Base-by-base conservation (phyloP, 2,797 vertebrate species). In the Etheostoma perlongum region DNA sequence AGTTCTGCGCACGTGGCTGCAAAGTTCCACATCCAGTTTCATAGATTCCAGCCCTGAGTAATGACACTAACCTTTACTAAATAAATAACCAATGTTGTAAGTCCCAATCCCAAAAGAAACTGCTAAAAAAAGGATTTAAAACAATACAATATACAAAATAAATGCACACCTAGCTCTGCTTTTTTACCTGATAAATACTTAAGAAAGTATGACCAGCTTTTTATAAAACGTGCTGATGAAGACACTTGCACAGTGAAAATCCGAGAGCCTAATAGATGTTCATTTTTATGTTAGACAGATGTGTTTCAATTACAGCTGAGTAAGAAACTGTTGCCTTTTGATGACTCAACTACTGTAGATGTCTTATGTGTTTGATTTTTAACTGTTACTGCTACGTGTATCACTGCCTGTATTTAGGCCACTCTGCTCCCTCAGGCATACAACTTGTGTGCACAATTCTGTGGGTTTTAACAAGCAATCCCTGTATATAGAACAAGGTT, bases 391-490 rank as follows among this genome's bases (percentile, higher is more conserved):
- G 76, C 83, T 79, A 75, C 40, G 47, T 77, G 73, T 81, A 83
- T 83, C 77, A 81, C 77, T 85, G 84, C 58, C 85, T 79, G 89
- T 92, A 95, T 94, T 92, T 91, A 94, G 94, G 94, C 92, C 94
- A 94, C 68, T 85, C 79, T 55, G 9, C 77, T 90, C 91, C 93
- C 92, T 73, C 83, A 85, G 92, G 93, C 88, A 82, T 74, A 82
- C 86, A 82, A 87, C 89, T 88, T 86, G 91, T 89, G 91, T 90
- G 88, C 85, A 87, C 83, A 91, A 88, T 88, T 90, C 86, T 85
- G 79, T 81, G 83, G 86, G 83, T 90, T 89, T 83, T 85, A 83
- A 90, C 86, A 81, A 88, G 86, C 82, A 61, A 79, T 82, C 49
- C 67, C 85, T 88, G 85, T 86, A 84, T 80, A 70, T 84, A 83